Percentiles rank a stretch among this genome's conserved stretches.
Evolutionary conservation across 2,797 vertebrate genomes (phyloP).

Genomic region (Diplodus sargus): DNA sequence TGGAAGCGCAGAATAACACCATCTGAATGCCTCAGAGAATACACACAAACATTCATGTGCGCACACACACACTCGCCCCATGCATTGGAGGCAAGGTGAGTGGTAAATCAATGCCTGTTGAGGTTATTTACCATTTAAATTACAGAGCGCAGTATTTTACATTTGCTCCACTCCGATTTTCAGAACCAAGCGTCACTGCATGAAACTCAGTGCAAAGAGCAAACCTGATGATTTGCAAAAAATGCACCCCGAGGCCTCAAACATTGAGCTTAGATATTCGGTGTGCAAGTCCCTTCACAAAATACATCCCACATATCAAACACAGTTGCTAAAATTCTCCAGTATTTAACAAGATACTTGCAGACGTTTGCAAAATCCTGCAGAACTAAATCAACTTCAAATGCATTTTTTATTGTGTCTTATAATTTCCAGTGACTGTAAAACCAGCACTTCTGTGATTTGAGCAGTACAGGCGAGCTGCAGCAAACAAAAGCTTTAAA

Average conservation of each 20-base stretch:
- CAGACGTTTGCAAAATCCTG: constrained; percentile 30
- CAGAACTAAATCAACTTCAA: constrained; percentile 28
- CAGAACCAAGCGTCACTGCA: constrained; percentile 35
- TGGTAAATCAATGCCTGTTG: constrained; percentile 58
- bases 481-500: constrained; percentile 4
- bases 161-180: constrained; percentile 51
- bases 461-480: neutral
- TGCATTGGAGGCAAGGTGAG: constrained; percentile 37
- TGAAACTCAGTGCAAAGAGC: constrained; percentile 43
- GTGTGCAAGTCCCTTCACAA: constrained; percentile 37
- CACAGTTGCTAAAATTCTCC: constrained; percentile 16
- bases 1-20: constrained; percentile 64
- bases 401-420: constrained; percentile 23
- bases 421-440: constrained; percentile 3
- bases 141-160: constrained; percentile 52
- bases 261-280: constrained; percentile 49
- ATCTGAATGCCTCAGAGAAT: constrained; percentile 44
- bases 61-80: constrained; percentile 11
- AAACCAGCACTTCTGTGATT: constrained; percentile 4
- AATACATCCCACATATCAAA: constrained; percentile 42
- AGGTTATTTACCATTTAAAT: constrained; percentile 71
- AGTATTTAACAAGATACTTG: constrained; percentile 39
- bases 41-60: constrained; percentile 15
- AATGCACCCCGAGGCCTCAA: constrained; percentile 46
- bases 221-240: constrained; percentile 67